phyloP scores from a whole-genome alignment of 2,113 vertebrate species.

The Pygathrix nemaeus region DNA sequence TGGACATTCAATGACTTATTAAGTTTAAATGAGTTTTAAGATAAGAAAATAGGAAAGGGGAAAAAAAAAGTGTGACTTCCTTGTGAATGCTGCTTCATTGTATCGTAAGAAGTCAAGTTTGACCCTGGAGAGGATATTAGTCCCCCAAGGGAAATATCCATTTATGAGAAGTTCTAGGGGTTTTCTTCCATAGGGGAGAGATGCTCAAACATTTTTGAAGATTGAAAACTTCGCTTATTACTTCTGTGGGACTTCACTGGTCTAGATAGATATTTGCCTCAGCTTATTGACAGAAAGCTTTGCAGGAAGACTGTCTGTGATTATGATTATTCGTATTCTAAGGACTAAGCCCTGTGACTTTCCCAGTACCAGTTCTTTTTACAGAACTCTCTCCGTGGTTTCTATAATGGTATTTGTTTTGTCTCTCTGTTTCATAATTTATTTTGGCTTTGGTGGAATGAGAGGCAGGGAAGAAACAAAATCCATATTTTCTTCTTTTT shows the following conservation, averaged over 20 bases:
- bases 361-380: background rate
- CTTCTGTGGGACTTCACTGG: constrained; percentile 35
- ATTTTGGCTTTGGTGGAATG: constrained; percentile 36
- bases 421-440: background rate
- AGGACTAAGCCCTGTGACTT: constrained; percentile 31
- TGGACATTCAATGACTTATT: background rate
- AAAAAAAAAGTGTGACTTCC: constrained; percentile 16
- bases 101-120: background rate
- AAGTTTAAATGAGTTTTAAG: constrained; percentile 45
- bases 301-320: background rate
- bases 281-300: constrained; percentile 37
- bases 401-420: background rate
- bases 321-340: constrained; percentile 31
- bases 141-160: constrained; percentile 51
- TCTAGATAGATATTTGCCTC: constrained; percentile 49
- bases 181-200: constrained; percentile 41
- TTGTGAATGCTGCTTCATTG: background rate
- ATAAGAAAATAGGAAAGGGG: background rate
- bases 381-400: background rate
- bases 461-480: constrained; percentile 1
- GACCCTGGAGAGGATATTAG: background rate
- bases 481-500: background rate
- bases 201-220: constrained; percentile 55
- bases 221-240: constrained; percentile 70
- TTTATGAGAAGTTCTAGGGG: constrained; percentile 28